phyloP scores from a whole-genome alignment of 2,888 invertebrate species.

The Netelia fuscicornis region DNA sequence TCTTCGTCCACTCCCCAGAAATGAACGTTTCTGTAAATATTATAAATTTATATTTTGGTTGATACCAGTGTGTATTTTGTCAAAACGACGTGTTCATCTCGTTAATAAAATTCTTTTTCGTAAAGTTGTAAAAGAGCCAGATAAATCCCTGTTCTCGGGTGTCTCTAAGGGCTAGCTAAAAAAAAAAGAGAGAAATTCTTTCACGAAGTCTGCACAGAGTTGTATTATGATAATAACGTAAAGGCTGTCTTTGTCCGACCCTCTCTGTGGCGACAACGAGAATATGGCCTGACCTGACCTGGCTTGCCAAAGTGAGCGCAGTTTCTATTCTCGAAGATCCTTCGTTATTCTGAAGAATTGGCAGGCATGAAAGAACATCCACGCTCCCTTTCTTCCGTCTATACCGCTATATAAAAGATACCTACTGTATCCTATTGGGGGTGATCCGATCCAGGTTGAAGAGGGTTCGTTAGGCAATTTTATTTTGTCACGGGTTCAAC shows the following conservation, averaged over 20 bases:
- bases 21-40: neutral
- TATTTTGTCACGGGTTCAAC: constrained; percentile 78
- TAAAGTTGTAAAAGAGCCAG: neutral
- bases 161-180: constrained; percentile 15
- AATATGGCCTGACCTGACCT: constrained; percentile 36
- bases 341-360: constrained; percentile 71
- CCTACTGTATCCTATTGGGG: constrained; percentile 25
- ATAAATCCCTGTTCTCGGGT: constrained; percentile 34
- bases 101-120: constrained; percentile 5
- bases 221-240: constrained; percentile 38
- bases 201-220: constrained; percentile 18
- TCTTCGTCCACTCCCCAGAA: neutral
- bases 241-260: constrained; percentile 28
- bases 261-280: constrained; percentile 2
- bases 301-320: constrained; percentile 38
- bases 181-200: constrained; percentile 39
- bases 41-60: neutral
- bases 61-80: neutral
- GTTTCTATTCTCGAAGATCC: constrained; percentile 68
- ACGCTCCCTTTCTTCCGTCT: constrained; percentile 4
- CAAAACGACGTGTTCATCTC: neutral
- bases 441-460: constrained; percentile 70
- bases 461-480: constrained; percentile 81
- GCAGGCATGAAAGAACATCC: constrained; percentile 43
- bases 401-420: constrained; percentile 24